These are phyloP conservation scores for Mobula birostris DNA, from an alignment of 2,113 vertebrate species.

Conservation along the genomic window DNA sequence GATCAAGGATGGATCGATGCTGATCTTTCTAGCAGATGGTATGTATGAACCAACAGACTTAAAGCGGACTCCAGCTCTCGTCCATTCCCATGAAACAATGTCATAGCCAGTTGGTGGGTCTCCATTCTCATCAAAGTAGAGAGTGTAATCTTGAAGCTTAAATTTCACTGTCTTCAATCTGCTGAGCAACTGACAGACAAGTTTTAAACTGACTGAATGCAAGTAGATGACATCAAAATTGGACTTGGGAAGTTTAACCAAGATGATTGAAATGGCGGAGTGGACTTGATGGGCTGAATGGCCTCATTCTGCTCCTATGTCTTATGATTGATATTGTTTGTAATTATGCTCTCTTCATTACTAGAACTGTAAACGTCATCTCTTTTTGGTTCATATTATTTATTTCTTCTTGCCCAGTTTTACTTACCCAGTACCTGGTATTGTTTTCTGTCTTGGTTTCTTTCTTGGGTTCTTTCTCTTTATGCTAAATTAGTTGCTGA, in stretches of 20 bases:
- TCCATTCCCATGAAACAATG: conserved; percentile 64
- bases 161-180: conserved; percentile 64
- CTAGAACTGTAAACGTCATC: not conserved
- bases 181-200: conserved; percentile 50
- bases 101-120: conserved; percentile 55
- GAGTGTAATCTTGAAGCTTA: conserved; percentile 51
- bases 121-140: conserved; percentile 61
- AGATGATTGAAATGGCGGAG: too few species aligned
- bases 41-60: conserved; percentile 56
- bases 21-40: conserved; percentile 47
- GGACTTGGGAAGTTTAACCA: not conserved
- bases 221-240: not conserved
- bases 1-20: conserved; percentile 51
- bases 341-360: not conserved
- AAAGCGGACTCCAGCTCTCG: conserved; percentile 38
- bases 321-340: not conserved
- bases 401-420: not conserved
- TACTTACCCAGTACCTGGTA: not conserved
- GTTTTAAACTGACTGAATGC: not conserved
- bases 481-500: not conserved
- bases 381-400: not conserved
- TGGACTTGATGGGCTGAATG: too few species aligned
- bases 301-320: too few species aligned
- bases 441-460: not conserved
- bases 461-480: not conserved